Evolutionary conservation across 2,888 invertebrate genomes (phyloP), one percentile per base, ranked within the genome.

Genomic region (Agrypnus murinus): DNA sequence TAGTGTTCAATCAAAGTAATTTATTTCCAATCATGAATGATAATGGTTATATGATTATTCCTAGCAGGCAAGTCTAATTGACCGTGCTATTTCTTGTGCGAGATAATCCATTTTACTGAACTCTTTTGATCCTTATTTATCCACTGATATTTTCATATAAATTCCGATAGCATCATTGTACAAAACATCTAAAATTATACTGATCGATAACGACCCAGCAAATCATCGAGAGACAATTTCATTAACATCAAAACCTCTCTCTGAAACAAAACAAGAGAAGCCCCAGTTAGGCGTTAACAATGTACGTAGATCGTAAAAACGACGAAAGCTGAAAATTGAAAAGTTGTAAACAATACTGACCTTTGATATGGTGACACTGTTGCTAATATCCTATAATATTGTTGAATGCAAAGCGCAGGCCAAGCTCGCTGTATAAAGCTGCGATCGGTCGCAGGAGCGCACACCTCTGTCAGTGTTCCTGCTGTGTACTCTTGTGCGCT

Each of bases 391-490:
- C 60, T 71, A 36, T 45, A 59, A 66, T 58, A 67, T 67, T 64
- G 45, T 38, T 32, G 60, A 63, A 65, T 71, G 48, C 59, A 76
- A 73, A 74, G 77, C 77, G 77, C 77, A 77, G 75, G 77, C 74
- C 71, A 75, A 72, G 75, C 76, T 73, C 75, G 65, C 67, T 69
- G 74, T 77, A 77, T 77, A 77, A 77, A 77, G 75, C 77, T 74
- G 74, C 58, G 71, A 62, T 70, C 69, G 59, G 71, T 66, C 70
- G 69, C 72, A 73, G 68, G 71, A 71, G 65, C 77, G 76, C 77
- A 77, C 77, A 77, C 77, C 77, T 77, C 70, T 73, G 71, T 71
- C 73, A 75, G 77, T 76, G 77, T 69, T 77, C 73, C 73, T 67
- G 69, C 72, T 75, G 77, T 77, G 77, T 67, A 25, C 62, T 70